These are phyloP conservation scores for Vicugna pacos DNA, from an alignment of 2,113 vertebrate species.

Conservation along the genomic window DNA sequence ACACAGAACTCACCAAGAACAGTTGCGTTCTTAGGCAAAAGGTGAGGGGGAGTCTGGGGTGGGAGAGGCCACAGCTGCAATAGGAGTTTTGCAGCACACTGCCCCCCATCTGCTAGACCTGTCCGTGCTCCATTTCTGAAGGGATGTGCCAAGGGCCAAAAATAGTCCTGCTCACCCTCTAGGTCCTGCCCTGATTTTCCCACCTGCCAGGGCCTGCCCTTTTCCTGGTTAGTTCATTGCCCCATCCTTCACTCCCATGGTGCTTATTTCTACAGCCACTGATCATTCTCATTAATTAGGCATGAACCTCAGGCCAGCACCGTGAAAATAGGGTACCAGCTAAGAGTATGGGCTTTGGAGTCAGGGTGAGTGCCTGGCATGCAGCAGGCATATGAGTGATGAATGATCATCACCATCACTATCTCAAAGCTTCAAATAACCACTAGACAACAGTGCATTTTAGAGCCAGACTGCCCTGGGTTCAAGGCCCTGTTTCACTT, in stretches of 20 bases:
- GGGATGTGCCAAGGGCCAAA: not conserved
- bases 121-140: not conserved
- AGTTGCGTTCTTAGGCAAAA: not conserved
- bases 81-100: accelerated
- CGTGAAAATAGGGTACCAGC: not conserved
- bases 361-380: not conserved
- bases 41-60: not conserved
- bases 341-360: not conserved
- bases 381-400: accelerated
- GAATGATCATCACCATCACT: not conserved
- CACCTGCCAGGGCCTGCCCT: not conserved
- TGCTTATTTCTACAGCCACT: not conserved
- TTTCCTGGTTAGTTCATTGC: not conserved
- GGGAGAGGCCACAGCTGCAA: not conserved
- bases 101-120: not conserved
- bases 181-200: not conserved
- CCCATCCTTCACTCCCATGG: not conserved
- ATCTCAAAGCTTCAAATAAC: not conserved
- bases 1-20: not conserved
- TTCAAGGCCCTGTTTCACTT: not conserved
- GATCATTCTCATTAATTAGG: not conserved
- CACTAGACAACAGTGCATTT: not conserved
- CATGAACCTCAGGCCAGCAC: not conserved
- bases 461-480: not conserved
- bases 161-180: not conserved